These are phyloP conservation scores for Lycaena phlaeas DNA, from an alignment of 2,888 invertebrate genomes.

Conservation along the genomic window DNA sequence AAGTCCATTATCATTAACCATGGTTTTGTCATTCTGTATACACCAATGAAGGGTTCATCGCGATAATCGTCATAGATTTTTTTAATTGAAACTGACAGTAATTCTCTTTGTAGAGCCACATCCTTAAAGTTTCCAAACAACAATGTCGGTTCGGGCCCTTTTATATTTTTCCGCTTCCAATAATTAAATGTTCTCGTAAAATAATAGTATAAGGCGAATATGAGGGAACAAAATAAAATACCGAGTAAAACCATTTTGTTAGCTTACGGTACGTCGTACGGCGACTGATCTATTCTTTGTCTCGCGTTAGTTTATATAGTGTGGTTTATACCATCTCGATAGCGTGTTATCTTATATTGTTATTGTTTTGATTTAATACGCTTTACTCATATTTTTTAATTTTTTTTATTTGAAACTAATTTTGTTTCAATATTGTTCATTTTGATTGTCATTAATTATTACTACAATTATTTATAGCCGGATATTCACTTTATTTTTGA, in stretches of 20 bases:
- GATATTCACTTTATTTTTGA: too few species aligned
- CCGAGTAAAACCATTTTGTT: not conserved
- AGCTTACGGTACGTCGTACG: too few species aligned
- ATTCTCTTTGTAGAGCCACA: slow-evolving; percentile 24
- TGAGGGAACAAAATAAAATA: not conserved
- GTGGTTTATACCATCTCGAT: not conserved
- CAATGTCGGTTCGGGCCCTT: slow-evolving; percentile 28
- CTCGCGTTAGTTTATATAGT: not conserved
- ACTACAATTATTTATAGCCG: too few species aligned
- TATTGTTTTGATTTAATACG: too few species aligned
- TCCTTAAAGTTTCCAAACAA: slow-evolving; percentile 37
- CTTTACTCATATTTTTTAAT: too few species aligned
- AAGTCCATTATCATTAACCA: slow-evolving; percentile 35
- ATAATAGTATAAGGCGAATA: slow-evolving; percentile 25
- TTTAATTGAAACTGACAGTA: slow-evolving; percentile 16
- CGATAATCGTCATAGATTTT: slow-evolving; percentile 33
- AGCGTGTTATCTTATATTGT: too few species aligned
- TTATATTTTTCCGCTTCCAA: slow-evolving; percentile 35
- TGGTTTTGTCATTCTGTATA: slow-evolving; percentile 37
- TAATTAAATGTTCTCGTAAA: slow-evolving; percentile 35
- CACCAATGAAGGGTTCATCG: slow-evolving; percentile 39
- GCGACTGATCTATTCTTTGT: too few species aligned
- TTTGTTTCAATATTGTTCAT: too few species aligned
- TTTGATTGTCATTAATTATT: too few species aligned
- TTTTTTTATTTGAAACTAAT: too few species aligned